Base-by-base conservation (phyloP, 2,888 invertebrate species). In the Tetramorium bicarinatum region DNA sequence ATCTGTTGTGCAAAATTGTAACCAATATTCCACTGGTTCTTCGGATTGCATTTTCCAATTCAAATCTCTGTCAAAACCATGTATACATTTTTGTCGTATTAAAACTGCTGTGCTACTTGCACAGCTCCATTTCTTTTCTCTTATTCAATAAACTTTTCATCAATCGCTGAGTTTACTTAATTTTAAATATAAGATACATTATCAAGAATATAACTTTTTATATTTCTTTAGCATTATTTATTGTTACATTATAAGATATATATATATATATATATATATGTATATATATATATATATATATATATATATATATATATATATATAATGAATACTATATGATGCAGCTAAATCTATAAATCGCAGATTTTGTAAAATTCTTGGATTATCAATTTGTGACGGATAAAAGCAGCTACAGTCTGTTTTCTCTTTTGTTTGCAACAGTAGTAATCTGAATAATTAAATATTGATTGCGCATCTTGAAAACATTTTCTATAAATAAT, bases 41-140 rank as follows among this genome's bases (percentile, higher is more conserved):
- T 85, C 54, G 15, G 91, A 84, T 4, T 85, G 84, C 13, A 91
- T 69, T 56, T 69, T 75, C 87, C 90, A 89, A 25, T 88, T 67
- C 1, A 91, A 83, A 74, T 89, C 86, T 3, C 25, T 47, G 41
- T 62, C 88, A 18, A 52, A 84, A 38, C 84, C 89, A 34, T 79
- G 85, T 88, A 94, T 11, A 94, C 44, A 86, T 94, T 95, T 84
- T 94, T 94, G 3, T 93, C 94, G 59, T 92, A 92, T 4, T 15
- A 64, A 49, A 61, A 34, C 4, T 34, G 29, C 29, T 34, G 29
- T 34, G 61, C 38, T 82, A 56, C 82, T 54, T 64, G 41, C n/a
- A 13, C 61, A 34, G 15, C 11, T 21, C 3, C 3, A 21, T 25
- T 9, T 79, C 41, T 13, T 38, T 47, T 15, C 64, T 82, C 1